Base-by-base conservation (phyloP, 2,113 vertebrate genomes). In the Pardalotus punctatus region DNA sequence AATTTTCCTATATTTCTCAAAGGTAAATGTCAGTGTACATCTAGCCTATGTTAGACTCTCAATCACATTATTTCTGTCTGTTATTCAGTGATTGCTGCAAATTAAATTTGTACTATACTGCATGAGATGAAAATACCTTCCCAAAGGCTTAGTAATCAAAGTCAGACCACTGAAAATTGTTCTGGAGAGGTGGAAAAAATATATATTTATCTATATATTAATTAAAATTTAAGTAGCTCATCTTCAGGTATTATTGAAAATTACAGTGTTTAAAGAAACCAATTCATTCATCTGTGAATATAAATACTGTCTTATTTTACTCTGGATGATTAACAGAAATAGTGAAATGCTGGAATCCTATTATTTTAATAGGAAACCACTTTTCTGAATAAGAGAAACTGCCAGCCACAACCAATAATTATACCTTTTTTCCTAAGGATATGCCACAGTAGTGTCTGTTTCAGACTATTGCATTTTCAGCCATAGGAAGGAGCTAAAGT, bases 401-500 rank as follows among this genome's bases (percentile, higher is more conserved):
- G 50, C 64, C 61, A 95, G 50, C 15, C 78, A 86, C 48, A 94
- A 95, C 69, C 62, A 86, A 24, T 82, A 92, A 84, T 92, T 90
- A 60, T 31, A 64, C 16, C 35, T 78, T 29, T 89, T 74, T 74
- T 45, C 27, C n/a, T 38, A 65, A 57, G 51, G 35, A n/a, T 78
- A 54, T 43, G 42, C 31, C 87, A 69, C 6, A 2, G 12, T 28
- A 18, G 11, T 58, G 45, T 81, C 76, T 91, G 31, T 4, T 79
- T 88, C 18, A 78, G 73, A 58, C 66, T 66, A 90, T 66, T 96
- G 87, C 91, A 74, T 95, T 97, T 97, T 82, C 86, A 96, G 42
- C 93, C 95, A 89, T 94, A 74, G 73, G 94, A 97, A 96, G 96
- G 96, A 95, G 96, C 94, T 93, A 94, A 92, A 90, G 96, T 72